Conservation (phyloP, 2,113 vertebrate genomes). For the Tragelaphus scriptus region DNA sequence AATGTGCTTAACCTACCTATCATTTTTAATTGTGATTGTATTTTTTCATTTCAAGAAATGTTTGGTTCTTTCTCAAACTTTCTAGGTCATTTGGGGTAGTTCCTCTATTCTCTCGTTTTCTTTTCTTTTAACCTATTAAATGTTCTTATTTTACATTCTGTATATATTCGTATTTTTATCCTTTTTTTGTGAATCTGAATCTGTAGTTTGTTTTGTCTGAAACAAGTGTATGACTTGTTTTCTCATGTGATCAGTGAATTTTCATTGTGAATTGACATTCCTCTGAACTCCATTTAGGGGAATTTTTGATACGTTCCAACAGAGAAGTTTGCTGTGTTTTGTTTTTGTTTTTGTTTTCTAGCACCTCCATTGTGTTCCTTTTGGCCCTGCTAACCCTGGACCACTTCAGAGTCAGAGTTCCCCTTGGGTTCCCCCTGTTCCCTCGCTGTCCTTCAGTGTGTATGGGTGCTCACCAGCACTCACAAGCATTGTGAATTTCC, state of each 20-base stretch:
- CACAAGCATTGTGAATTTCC: not conserved
- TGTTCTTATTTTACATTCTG: not conserved
- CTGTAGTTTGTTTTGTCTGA: not conserved
- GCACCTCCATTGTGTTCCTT: not conserved
- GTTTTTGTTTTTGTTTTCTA: not conserved
- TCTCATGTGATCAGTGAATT: not conserved
- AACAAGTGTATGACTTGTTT: not conserved
- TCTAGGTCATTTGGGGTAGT: not conserved
- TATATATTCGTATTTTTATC: not conserved
- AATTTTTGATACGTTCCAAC: not conserved
- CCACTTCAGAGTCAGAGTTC: not conserved
- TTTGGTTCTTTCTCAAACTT: not conserved
- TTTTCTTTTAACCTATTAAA: not conserved
- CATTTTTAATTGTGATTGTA: not conserved
- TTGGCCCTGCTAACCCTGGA: not conserved
- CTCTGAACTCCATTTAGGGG: not conserved
- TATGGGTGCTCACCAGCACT: accelerated
- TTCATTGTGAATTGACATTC: not conserved
- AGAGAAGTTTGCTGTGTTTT: not conserved
- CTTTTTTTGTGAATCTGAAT: not conserved
- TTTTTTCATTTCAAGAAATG: not conserved
- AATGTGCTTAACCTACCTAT: not conserved
- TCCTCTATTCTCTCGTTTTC: not conserved
- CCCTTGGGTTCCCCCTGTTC: not conserved
- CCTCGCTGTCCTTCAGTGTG: not conserved